Base-by-base conservation (phyloP, 2,113 vertebrate genomes). In the Copsychus sechellarum region DNA sequence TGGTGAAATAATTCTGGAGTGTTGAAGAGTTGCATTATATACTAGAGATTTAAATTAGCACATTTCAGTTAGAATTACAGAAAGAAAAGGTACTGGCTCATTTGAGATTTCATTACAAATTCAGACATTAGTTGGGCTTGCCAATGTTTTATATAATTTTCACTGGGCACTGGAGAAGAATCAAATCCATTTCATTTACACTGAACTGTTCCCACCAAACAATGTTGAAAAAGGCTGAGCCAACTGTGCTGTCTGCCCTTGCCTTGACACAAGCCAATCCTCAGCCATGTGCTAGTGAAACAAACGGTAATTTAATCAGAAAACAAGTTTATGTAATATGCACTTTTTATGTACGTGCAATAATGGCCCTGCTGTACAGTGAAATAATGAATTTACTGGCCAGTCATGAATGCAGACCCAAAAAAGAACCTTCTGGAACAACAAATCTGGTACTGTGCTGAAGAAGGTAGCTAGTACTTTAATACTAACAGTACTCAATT, bases 81-180 rank as follows among this genome's bases (percentile, higher is more conserved):
- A 88, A 84, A 95, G 23, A 95, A 94, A 87, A 90, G 6, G 4
- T 21, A 78, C 33, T 90, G 50, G 19, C 54, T 74, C 17, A 57
- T 78, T 85, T 72, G 76, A 54, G 25, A 17, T n/a, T 70, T 86
- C 71, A 38, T 60, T 56, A 47, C 16, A 88, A 78, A 87, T 48
- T 86, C 42, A 92, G 29, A 40, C 26, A 42, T 50, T 64, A 71
- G 2, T 9, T 70, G 40, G 19, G 0, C 22, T 93, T 89, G 54
- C 72, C 48, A 88, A 56, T 25, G 33, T 62, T 92, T 80, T 95
- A 17, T 71, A 3, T 40, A 60, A 67, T 94, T 96, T 94, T 94
- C 34, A 53, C 28, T 58, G 69, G 33, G 56, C 43, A 88, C 26
- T 45, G 20, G 22, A 73, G 57, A 25, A 88, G 21, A 73, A 72